phyloP scores from a whole-genome alignment of 2,888 invertebrate species.

The Oxytorus armatus region DNA sequence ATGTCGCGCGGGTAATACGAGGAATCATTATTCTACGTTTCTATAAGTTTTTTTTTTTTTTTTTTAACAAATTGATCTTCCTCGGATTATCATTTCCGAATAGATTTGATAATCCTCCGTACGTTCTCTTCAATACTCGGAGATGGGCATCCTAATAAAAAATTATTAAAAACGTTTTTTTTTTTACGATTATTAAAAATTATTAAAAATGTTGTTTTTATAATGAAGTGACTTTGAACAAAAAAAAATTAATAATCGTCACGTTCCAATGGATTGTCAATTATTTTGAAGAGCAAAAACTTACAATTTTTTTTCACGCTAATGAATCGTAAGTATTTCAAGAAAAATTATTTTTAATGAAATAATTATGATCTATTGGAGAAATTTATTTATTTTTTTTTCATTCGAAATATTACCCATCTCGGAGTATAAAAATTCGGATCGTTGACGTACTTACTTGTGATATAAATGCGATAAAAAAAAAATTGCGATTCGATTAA shows the following conservation, averaged over 20 bases:
- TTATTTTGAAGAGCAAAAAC: too few relatives aligned
- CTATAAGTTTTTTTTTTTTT: constrained; percentile 19
- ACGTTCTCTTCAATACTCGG: neutral
- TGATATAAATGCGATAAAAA: constrained; percentile 42
- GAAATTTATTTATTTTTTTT: neutral
- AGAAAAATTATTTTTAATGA: too few relatives aligned
- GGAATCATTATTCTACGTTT: neutral
- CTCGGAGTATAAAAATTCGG: neutral
- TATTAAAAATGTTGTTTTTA: neutral
- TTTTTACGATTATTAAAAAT: neutral
- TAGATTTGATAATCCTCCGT: neutral
- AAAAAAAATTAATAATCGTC: too few relatives aligned
- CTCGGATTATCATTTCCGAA: constrained; percentile 34
- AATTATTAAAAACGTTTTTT: neutral
- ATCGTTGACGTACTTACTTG: constrained; percentile 57
- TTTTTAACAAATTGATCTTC: constrained; percentile 35
- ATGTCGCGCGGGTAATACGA: too few relatives aligned
- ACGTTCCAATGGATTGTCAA: too few relatives aligned
- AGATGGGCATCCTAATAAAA: neutral
- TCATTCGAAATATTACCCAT: constrained; percentile 20
- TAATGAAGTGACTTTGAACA: neutral
- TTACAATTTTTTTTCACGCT: too few relatives aligned
- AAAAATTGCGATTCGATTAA: constrained; percentile 21
- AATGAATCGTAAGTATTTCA: too few relatives aligned
- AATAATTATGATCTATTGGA: too few relatives aligned